Percentiles rank a stretch among this genome's conserved stretches.
Conservation (phyloP, 2,113 vertebrate genomes). For the Rhegmatorhina hoffmannsi region DNA sequence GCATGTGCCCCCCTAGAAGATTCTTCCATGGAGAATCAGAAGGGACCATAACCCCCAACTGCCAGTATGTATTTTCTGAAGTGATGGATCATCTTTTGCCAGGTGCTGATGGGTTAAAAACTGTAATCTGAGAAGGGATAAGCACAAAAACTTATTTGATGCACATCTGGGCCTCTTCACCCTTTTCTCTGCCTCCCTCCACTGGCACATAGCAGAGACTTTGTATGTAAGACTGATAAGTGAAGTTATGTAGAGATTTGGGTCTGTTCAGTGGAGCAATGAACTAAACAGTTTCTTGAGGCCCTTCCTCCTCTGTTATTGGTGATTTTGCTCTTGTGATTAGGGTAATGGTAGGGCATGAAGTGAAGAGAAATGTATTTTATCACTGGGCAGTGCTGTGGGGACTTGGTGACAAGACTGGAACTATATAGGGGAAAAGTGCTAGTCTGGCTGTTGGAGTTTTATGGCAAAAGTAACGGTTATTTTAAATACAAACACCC, state of each 20-base stretch:
- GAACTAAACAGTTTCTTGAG: background rate
- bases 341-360: background rate
- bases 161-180: background rate
- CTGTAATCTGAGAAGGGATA: background rate
- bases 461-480: background rate
- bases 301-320: background rate
- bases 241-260: background rate
- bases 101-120: background rate
- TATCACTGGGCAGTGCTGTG: background rate
- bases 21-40: background rate
- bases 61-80: background rate
- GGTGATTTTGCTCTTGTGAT: background rate
- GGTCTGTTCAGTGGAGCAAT: background rate
- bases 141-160: background rate
- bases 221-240: background rate
- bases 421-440: background rate
- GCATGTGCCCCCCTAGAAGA: fast-evolving
- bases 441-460: background rate
- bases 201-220: background rate
- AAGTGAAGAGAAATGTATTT: background rate
- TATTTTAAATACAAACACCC: background rate
- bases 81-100: background rate
- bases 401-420: background rate
- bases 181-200: background rate
- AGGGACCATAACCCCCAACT: background rate